Base-by-base conservation (phyloP, 2,113 vertebrate species). In the Pomatostomus ruficeps region DNA sequence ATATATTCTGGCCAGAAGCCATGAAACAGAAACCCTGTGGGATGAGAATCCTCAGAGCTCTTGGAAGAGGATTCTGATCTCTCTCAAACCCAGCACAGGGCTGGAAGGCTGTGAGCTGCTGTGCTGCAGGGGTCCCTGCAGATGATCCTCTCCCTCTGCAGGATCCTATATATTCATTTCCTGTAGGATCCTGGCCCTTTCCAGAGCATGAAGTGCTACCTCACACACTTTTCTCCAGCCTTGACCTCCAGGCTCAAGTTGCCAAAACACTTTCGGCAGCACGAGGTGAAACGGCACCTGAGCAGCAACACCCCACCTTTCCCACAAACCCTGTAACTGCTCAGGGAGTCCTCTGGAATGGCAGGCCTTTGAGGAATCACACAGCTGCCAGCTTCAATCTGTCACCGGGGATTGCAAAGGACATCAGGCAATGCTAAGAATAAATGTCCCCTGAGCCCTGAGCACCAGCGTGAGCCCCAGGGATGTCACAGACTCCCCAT, bases 401-500 rank as follows among this genome's bases (percentile, higher is more conserved):
- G 28, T 65, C 91, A 59, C 3, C 7, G 72, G 51, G 68, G 54
- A 83, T 7, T 79, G 24, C 11, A 85, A 49, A 46, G 25, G 22
- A 40, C 62, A 81, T 31, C 73, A 62, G 9, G n/a, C 1, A 1
- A 10, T 46, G 38, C 36, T 35, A 84, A 66, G 43, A 77, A 70
- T 22, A 91, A 92, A 58, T 36, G 21, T 29, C 51, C 89, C 15
- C 6, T 66, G 63, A 59, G 10, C 1, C 0, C 26, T 84, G 66
- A 66, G n/a, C 29, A 54, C 9, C 36, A 78, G 28, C n/a, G 10
- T 4, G 26, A 82, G 54, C 31, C 28, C 45, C 54, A 67, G 24
- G 19, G 77, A 4, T 18, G 45, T 7, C 0, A 0, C 4, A 20
- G 38, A 8, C 9, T 20, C 61, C 33, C 16, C 75, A 66, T 8